phyloP scores from a whole-genome alignment of 2,113 vertebrate genomes.

The rabbit (Oryctolagus cuniculus) region mOryCun1.1 NC_091432.1:70418501-70419000 shows the following conservation, averaged over 20 bases:
- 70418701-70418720: too few relatives aligned
- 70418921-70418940: neutral
- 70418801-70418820: neutral
- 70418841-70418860: neutral
- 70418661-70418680: neutral
- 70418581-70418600: neutral
- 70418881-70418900: neutral
- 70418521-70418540: neutral
- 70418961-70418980: neutral
- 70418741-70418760: neutral
- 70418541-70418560: neutral
- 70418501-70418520: neutral
- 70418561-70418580: neutral
- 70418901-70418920: neutral
- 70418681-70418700: neutral
- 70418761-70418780: neutral
- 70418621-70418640: neutral
- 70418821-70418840: neutral
- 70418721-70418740: neutral
- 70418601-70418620: neutral
- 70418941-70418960: neutral
- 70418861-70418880: neutral
- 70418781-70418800: neutral
- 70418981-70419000: neutral
- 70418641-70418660: rapidly evolving